A percentile compares a stretch with the other conserved stretches of the same genome.
Conservation (phyloP, 2,113 vertebrate genomes). For the Cyprinodon variegatus region DNA sequence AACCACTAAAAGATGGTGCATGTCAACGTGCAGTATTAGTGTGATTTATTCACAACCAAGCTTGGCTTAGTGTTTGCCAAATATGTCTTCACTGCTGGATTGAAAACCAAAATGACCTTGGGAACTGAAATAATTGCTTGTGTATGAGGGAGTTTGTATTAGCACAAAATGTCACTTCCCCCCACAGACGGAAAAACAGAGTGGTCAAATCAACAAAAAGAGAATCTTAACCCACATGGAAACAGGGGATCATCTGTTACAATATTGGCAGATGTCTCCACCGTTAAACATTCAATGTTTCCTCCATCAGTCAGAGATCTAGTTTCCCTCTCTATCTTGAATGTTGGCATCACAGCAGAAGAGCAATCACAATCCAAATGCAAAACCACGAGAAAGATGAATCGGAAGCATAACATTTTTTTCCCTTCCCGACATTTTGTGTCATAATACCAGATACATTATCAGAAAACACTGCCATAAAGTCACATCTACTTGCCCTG, state of each 20-base stretch:
- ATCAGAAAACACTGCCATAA: conserved; percentile 63
- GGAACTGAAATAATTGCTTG: conserved; percentile 54
- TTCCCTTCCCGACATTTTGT: conserved; percentile 36
- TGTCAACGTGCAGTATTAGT: conserved; percentile 35
- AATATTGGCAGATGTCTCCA: conserved; percentile 33
- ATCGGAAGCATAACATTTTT: conserved; percentile 21
- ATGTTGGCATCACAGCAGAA: conserved; percentile 25
- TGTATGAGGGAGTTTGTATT: conserved; percentile 38
- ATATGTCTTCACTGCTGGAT: conserved; percentile 43
- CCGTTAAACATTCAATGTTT: conserved; percentile 28
- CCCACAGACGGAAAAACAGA: conserved; percentile 35
- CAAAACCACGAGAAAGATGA: conserved; percentile 30
- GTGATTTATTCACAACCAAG: conserved; percentile 62
- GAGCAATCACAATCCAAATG: conserved; percentile 24
- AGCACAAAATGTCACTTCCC: conserved; percentile 34
- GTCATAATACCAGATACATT: conserved; percentile 31
- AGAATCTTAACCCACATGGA: conserved; percentile 37
- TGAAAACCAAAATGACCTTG: conserved; percentile 48
- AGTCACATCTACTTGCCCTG: conserved; percentile 45
- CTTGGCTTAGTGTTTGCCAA: conserved; percentile 36
- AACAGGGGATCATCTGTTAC: conserved; percentile 18
- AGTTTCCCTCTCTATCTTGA: not conserved
- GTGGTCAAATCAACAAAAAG: conserved; percentile 43
- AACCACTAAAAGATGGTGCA: conserved; percentile 51
- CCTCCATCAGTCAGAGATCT: conserved; percentile 27